Evolutionary conservation across 1,140 invertebrate species (phyloP), one percentile per base, ranked within the genome.

Genomic region (Psix sp.): DNA sequence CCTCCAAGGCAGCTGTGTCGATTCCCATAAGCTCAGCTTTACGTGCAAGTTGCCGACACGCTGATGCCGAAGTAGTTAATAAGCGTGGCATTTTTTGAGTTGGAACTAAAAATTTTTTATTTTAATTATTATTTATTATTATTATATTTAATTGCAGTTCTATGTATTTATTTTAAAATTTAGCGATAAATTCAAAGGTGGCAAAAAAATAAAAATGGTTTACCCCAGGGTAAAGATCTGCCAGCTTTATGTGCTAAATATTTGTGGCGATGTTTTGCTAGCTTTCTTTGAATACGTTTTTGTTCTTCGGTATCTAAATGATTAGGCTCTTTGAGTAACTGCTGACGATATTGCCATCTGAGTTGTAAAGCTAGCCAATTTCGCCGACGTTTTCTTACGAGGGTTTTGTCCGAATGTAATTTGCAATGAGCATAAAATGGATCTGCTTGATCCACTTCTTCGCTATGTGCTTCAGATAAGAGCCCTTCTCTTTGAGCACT

Each of bases 381-480:
- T 1, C 94, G 89, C 80, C 94, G 91, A n/a, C 94, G 89, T 82
- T 91, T 91, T 81, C 92, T 92, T 7, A 94, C 91, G 18, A 94
- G 88, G 6, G 91, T 90, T 82, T 95, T 95, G 77, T 96, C 94
- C 0, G 94, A 95, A 85, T 97, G 95, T 16, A 97, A 88, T 86
- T 96, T 96, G 82, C 97, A 99, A 80, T 98, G 96, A 0, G 96
- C 97, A 86, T 97, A 98, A 84, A 98, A 98, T 0, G 97, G 96
- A 89, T 99, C 97, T 0, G 96, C 96, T 77, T 97, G 95, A 79
- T 98, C 95, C 10, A 92, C 94, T 85, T 98, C 96, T 81, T 97
- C 96, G 5, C 94, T 93, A 79, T 96, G 94, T 0, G 96, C 95
- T 87, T 98, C 97, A 0, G 95, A 96, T 7, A 99, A 84, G 29